Evolutionary conservation across 2,888 invertebrate genomes (phyloP), one percentile per base, ranked within the genome.

Genomic region (Acanthococcus lagerstroemiae): DNA sequence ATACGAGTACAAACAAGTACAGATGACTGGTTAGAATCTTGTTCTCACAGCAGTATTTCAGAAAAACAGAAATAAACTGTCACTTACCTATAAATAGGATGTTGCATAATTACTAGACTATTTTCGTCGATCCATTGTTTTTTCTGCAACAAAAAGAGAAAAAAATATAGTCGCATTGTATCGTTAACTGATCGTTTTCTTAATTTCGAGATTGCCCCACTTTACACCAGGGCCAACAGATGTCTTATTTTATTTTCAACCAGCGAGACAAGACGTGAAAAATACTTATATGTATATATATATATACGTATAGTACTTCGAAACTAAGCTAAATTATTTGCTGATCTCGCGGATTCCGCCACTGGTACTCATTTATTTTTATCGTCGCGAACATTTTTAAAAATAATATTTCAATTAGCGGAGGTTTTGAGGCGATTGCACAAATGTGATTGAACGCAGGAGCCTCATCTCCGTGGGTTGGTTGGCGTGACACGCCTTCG

Each of bases 71-170:
- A 63, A 63, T 63, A 63, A 63, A 52, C 63, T 52, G 27, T 52
- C 37, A 71, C 72, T 71, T 74, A 84, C 79, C 86, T 90, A 80
- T 88, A 93, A 78, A 92, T 89, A 67, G 92, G 91, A 79, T 96
- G 94, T 73, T 91, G 88, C 83, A 95, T 88, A 73, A 96, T 80
- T 73, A 84, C 74, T 74, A 88, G 76, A 74, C 83, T 83, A 71
- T 79, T 80, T 72, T 84, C 90, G 74, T 92, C 88, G 76, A 85
- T 83, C 80, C 88, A 86, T 73, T 88, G 84, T 77, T 86, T 86
- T 80, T 87, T 86, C 87, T 90, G 80, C 68, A 81, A 72, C 67
- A 80, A 72, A 54, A 61, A 57, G 46, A 58, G 37, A 27, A 60
- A n/a, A n/a, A n/a, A n/a, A n/a, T n/a, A n/a, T n/a, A 60, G 21